Evolutionary conservation across 2,797 vertebrate genomes (phyloP), one percentile per base, ranked within the genome.

Genomic region (Sebastes iracundus): DNA sequence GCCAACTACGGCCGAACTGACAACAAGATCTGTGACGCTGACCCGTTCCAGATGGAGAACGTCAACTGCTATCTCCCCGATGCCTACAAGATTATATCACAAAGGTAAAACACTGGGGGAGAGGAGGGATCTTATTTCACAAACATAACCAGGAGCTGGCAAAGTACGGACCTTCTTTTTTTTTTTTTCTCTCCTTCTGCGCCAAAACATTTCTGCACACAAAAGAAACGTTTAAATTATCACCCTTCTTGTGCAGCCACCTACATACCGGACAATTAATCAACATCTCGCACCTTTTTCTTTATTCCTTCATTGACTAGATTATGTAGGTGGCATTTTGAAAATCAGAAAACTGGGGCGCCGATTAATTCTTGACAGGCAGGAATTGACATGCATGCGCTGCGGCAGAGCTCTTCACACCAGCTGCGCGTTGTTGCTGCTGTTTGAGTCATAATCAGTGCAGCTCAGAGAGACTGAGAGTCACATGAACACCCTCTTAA

Each of bases 1-100:
- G 97, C 98, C 77, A 99, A 99, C 96, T 99, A 99, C 25, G 99
- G 99, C 78, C 97, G 99, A 67, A 99, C 99, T 8, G 99, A 99
- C 13, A 97, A 99, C 97, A 99, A 99, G 96, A 99, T 99, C 90
- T 99, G 99, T 71, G 99, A 99, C 75, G 98, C 99, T 66, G 99
- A 99, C 95, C 98, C 98, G 0, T 99, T 99, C 96, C 98, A 99
- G 96, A 99, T 99, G 99, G 99, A 99, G 94, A 99, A 99, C 87
- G 97, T 97, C 83, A 97, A 99, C 91, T 99, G 99, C 96, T 99
- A 99, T 96, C 98, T 99, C 93, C 98, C 99, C 63, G 99, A 99
- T 7, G 98, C 99, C 94, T 99, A 98, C 96, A 99, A 99, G 96
- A 99, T 99, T 87, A 99, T 99, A 97, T 99, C 98, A 91, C 98